A percentile compares a stretch with the other conserved stretches of the same genome.
Conservation (phyloP, 2,797 vertebrate genomes). For the Myotis vivesi region DNA sequence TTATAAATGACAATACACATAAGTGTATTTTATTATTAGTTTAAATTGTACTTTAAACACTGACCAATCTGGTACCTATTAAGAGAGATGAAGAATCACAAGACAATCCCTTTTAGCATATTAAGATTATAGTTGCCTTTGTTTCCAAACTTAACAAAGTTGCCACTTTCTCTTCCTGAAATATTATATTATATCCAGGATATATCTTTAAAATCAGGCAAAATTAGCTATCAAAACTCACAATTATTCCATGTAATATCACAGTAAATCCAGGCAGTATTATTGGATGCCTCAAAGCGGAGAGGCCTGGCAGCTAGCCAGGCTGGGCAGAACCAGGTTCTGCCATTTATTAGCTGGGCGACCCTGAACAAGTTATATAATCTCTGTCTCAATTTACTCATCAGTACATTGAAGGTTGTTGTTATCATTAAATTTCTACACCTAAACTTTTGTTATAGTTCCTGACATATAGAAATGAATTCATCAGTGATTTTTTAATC, state of each 20-base stretch:
- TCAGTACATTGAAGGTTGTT: neutral
- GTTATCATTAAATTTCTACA: neutral
- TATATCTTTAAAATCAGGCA: neutral
- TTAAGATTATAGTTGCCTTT: neutral
- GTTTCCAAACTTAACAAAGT: neutral
- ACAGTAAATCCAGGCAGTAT: neutral
- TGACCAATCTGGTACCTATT: neutral
- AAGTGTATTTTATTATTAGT: neutral
- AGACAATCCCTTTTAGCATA: neutral
- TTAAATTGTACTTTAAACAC: neutral
- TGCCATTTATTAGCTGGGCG: neutral
- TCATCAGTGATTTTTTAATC: neutral
- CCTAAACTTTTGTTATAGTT: neutral
- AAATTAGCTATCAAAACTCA: slow-evolving; percentile 2
- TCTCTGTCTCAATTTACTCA: neutral
- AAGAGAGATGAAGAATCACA: neutral
- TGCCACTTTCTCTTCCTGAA: neutral
- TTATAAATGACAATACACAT: neutral
- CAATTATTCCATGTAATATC: neutral
- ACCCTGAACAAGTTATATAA: neutral
- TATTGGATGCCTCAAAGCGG: neutral
- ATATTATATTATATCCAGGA: neutral
- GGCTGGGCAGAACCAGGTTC: neutral
- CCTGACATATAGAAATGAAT: neutral
- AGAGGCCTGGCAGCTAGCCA: neutral